Conservation (phyloP, 2,113 vertebrate genomes). For the Aegotheles bennettii region DNA sequence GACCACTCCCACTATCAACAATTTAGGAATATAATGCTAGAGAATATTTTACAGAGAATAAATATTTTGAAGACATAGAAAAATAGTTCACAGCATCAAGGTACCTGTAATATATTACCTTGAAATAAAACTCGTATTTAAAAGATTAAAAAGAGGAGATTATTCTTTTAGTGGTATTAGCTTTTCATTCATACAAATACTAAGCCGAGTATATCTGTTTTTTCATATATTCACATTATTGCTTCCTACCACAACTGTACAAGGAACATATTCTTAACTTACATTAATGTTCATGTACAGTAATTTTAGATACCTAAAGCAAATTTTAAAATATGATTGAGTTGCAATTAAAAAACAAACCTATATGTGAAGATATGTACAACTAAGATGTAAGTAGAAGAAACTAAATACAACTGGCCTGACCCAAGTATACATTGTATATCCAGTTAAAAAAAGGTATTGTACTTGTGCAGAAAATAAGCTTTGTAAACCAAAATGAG, state of each 20-base stretch:
- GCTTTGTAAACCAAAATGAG: conserved; percentile 37
- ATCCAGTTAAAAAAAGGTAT: conserved; percentile 20
- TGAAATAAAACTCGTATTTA: conserved; percentile 75
- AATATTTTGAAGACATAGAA: conserved; percentile 70
- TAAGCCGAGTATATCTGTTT: conserved; percentile 70
- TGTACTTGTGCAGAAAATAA: conserved; percentile 49
- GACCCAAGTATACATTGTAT: conserved; percentile 44
- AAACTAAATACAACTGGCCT: conserved; percentile 37
- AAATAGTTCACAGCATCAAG: conserved; percentile 67
- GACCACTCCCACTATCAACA: conserved; percentile 15
- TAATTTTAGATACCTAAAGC: conserved; percentile 56
- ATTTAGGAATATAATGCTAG: conserved; percentile 23
- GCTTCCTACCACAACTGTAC: conserved; percentile 74
- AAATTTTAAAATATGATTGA: conserved; percentile 40
- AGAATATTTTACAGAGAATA: conserved; percentile 60
- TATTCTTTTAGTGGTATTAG: conserved; percentile 73
- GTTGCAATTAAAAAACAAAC: conserved; percentile 15
- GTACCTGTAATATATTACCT: conserved; percentile 63
- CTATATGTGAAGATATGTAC: conserved; percentile 47
- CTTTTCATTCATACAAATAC: conserved; percentile 75
- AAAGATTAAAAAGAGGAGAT: conserved; percentile 70
- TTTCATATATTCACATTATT: conserved; percentile 81
- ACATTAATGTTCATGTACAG: conserved; percentile 52
- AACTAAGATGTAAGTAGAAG: background rate
- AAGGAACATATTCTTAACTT: conserved; percentile 65